phyloP scores from a whole-genome alignment of 2,888 invertebrate species.

The Anthoptus insignis region DNA sequence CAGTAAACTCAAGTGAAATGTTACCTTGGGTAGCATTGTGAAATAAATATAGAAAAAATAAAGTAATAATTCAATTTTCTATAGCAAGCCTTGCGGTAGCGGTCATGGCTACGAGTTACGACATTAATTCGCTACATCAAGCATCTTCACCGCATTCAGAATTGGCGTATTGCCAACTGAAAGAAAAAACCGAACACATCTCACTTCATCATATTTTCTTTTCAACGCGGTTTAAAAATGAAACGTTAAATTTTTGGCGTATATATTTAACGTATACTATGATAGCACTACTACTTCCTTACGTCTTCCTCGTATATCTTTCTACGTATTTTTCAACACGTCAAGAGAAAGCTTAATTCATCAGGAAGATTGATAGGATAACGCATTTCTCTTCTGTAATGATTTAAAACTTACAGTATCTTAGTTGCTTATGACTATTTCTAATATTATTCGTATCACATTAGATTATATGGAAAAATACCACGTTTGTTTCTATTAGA shows the following conservation, averaged over 20 bases:
- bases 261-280: background rate
- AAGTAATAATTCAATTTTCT: constrained; percentile 34
- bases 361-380: constrained; percentile 5
- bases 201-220: constrained; percentile 26
- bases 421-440: no score
- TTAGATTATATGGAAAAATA: no score
- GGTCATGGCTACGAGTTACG: constrained; percentile 37
- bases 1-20: background rate
- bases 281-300: background rate
- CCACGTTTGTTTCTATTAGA: no score
- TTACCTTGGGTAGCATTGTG: constrained; percentile 23
- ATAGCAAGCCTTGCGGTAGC: constrained; percentile 20
- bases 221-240: constrained; percentile 8
- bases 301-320: background rate
- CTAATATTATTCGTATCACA: no score
- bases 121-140: constrained; percentile 34
- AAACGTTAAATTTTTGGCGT: background rate
- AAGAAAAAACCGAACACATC: constrained; percentile 23
- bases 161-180: constrained; percentile 40
- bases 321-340: no score
- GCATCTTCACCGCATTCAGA: constrained; percentile 30
- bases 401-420: no score
- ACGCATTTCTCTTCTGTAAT: background rate
- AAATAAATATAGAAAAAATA: constrained; percentile 14
- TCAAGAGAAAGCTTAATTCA: constrained; percentile 2